These are phyloP conservation scores for Rhamnusium bicolor DNA, from an alignment of 2,888 invertebrate species.

Conservation along the genomic window DNA sequence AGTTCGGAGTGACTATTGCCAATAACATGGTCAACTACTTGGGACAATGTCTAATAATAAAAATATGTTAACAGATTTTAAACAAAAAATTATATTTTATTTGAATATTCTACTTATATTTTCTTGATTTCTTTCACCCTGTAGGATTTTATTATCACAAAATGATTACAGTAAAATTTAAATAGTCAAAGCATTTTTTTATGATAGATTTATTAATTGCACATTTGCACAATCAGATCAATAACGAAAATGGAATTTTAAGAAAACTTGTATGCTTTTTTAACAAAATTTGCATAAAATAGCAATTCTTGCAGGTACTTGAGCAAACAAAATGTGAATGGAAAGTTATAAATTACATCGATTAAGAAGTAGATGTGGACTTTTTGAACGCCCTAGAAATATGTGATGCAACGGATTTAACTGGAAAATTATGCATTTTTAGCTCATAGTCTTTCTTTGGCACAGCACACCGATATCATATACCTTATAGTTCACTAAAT, in stretches of 20 bases:
- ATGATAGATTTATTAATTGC: too few species aligned
- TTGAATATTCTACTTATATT: too few species aligned
- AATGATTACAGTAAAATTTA: too few species aligned
- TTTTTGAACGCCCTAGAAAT: slow-evolving; percentile 40
- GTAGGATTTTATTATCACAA: too few species aligned
- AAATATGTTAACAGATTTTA: too few species aligned
- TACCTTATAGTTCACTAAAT: slow-evolving; percentile 19
- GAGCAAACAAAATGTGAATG: slow-evolving; percentile 50
- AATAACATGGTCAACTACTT: too few species aligned
- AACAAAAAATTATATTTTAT: too few species aligned
- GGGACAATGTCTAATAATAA: too few species aligned
- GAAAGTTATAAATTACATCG: slow-evolving; percentile 55
- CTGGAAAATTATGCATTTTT: slow-evolving; percentile 42
- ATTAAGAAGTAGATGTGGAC: slow-evolving; percentile 48
- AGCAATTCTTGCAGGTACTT: slow-evolving; percentile 51
- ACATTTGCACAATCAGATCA: slow-evolving; percentile 3
- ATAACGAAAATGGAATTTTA: slow-evolving; percentile 6
- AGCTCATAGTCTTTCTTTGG: slow-evolving; percentile 7
- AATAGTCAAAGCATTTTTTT: too few species aligned
- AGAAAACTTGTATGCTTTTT: slow-evolving; percentile 39
- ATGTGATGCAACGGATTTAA: slow-evolving; percentile 41
- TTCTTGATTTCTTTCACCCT: too few species aligned
- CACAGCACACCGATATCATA: slow-evolving; percentile 1
- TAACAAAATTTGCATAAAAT: slow-evolving; percentile 46
- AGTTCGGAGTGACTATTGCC: too few species aligned